phyloP scores from a whole-genome alignment of 2,113 vertebrate genomes.

The Loxodonta africana region DNA sequence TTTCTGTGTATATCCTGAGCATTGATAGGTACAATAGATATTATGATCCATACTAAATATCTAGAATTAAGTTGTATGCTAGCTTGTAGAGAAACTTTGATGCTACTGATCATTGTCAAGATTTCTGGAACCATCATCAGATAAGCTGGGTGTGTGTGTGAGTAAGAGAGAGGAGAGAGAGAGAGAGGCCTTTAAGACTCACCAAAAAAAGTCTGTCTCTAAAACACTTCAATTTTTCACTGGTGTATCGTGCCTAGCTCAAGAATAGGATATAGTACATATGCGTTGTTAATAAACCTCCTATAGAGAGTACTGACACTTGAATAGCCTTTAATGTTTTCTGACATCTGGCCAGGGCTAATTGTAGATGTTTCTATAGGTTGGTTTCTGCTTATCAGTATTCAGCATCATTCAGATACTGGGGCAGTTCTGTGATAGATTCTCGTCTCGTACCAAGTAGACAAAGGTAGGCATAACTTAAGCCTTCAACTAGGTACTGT shows the following conservation, averaged over 20 bases:
- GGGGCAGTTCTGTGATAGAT: constrained; percentile 16
- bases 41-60: constrained; percentile 35
- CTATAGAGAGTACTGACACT: constrained; percentile 64
- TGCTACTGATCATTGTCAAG: not conserved
- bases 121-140: constrained; percentile 19
- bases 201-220: constrained; percentile 21
- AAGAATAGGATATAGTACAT: constrained; percentile 52
- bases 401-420: constrained; percentile 37
- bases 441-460: not conserved
- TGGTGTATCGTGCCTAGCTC: not conserved
- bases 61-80: constrained; percentile 49
- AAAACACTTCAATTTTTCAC: constrained; percentile 4
- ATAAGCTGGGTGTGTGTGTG: not conserved
- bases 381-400: constrained; percentile 53
- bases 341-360: constrained; percentile 68
- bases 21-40: constrained; percentile 45
- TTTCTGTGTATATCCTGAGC: constrained; percentile 23
- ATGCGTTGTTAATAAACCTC: constrained; percentile 67
- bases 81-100: not conserved
- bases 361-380: constrained; percentile 51
- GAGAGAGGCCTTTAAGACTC: not conserved
- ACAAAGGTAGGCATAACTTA: constrained; percentile 49
- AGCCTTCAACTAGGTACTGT: constrained; percentile 21
- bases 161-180: not conserved
- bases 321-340: constrained; percentile 66